Evolutionary conservation across 1,140 invertebrate species (phyloP), one percentile per base, ranked within the genome.

Genomic region (Euura saliciscinereae): DNA sequence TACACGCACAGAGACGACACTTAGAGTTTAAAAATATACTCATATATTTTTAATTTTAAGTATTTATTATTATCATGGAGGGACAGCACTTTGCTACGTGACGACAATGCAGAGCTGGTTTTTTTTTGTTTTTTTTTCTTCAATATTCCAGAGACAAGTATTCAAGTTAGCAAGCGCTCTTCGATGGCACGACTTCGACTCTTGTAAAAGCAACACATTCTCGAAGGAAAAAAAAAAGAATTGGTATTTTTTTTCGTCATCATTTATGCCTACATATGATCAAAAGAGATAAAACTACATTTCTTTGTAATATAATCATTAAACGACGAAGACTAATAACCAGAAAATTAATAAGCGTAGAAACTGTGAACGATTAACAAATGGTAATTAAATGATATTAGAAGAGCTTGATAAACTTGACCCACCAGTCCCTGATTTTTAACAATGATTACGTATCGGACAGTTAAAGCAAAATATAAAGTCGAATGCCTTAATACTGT

Each of bases 1-100:
- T 78, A 83, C 81, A 82, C 81, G 82, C 80, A 81, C 78, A 84
- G 77, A 83, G 80, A 87, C 84, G 86, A 87, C 85, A 86, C 85
- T 86, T 87, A 87, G 85, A 87, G 82, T 87, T 87, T 86, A 87
- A 87, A 87, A 87, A 87, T 87, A 87, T 87, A 87, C 86, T 86
- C 80, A 83, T 82, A 79, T 80, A 80, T 78, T 81, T 81, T 80
- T 80, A 82, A 86, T 86, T 86, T 28, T 83, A 83, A 86, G 84
- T 86, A 85, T 77, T 67, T 83, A 81, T 85, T 86, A 86, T 86
- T 85, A 86, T 87, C 83, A 82, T 86, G 83, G 82, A 87, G 84
- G 86, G 85, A 85, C 83, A 87, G 84, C 83, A 84, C 81, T 86
- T 86, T 80, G 79, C 85, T 86, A 85, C 83, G 80, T 85, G 83